These are phyloP conservation scores for Brachypteracias leptosomus DNA, from an alignment of 2,113 vertebrate genomes.

Conservation along the genomic window DNA sequence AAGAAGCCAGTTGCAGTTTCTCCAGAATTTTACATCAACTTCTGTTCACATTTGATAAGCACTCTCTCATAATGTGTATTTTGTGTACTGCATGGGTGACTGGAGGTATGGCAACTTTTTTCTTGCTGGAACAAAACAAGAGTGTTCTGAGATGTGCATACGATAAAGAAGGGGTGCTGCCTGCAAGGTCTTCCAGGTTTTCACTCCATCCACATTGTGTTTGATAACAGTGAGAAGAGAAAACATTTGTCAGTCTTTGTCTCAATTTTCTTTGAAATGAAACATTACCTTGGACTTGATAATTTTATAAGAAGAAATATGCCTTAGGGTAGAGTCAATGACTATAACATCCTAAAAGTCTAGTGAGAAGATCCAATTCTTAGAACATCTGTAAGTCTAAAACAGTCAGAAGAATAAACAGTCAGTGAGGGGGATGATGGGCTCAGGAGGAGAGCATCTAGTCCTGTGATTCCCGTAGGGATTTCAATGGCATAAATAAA, in stretches of 20 bases:
- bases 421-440: rapidly evolving
- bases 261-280: neutral
- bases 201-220: neutral
- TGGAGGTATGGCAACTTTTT: neutral
- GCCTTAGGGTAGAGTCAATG: neutral
- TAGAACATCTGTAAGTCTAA: neutral
- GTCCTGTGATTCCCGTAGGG: neutral
- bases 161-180: neutral
- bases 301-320: neutral
- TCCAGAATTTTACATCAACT: neutral
- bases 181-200: neutral
- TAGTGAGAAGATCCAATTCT: neutral
- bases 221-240: neutral
- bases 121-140: neutral
- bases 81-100: neutral
- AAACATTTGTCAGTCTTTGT: neutral
- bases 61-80: neutral
- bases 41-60: slow-evolving; percentile 3
- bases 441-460: neutral
- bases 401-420: neutral
- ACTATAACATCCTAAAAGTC: neutral
- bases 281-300: rapidly evolving
- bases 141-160: neutral
- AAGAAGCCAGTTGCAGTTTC: neutral
- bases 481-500: neutral